Evolutionary conservation across 2,888 invertebrate species (phyloP).

Genomic region (Arge pagana): DNA sequence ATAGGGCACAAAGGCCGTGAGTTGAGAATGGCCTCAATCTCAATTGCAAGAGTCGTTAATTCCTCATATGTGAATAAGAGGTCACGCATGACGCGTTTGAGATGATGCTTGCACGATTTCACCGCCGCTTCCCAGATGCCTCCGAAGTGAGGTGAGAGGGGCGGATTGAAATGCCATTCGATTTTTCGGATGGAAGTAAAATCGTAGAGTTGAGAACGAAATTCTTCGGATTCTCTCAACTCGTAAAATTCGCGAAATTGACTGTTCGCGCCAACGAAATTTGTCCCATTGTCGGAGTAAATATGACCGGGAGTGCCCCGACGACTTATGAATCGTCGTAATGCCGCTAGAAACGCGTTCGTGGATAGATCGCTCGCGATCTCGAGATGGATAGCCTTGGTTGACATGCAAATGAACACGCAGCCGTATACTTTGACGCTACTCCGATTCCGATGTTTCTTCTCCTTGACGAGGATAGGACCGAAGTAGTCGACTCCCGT

Average conservation of each 20-base stretch:
- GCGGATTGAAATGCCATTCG: slow-evolving; percentile 24
- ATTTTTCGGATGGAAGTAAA: slow-evolving; percentile 12
- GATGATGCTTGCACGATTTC: slow-evolving; percentile 28
- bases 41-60: slow-evolving; percentile 19
- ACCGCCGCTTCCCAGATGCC: slow-evolving; percentile 31
- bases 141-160: slow-evolving; percentile 26
- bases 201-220: slow-evolving; percentile 7
- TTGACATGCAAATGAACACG: slow-evolving; percentile 27
- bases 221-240: slow-evolving; percentile 12
- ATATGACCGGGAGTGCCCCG: slow-evolving; percentile 19
- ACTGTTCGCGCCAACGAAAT: slow-evolving; percentile 31
- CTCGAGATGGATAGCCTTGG: slow-evolving; percentile 25
- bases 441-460: slow-evolving; percentile 3
- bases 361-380: slow-evolving; percentile 20
- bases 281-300: slow-evolving; percentile 30
- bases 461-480: slow-evolving; percentile 2
- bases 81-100: slow-evolving; percentile 18
- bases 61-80: slow-evolving; percentile 23
- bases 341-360: slow-evolving; percentile 29
- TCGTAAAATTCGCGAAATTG: slow-evolving; percentile 24
- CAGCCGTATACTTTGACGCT: slow-evolving; percentile 8
- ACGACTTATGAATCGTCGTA: slow-evolving; percentile 27
- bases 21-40: slow-evolving; percentile 27
- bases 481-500: slow-evolving; percentile 7
- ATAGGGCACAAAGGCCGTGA: slow-evolving; percentile 23